Percentiles rank a stretch among this genome's conserved stretches.
Conservation (phyloP, 2,888 invertebrate genomes). For the Drosophila anomalata region DNA sequence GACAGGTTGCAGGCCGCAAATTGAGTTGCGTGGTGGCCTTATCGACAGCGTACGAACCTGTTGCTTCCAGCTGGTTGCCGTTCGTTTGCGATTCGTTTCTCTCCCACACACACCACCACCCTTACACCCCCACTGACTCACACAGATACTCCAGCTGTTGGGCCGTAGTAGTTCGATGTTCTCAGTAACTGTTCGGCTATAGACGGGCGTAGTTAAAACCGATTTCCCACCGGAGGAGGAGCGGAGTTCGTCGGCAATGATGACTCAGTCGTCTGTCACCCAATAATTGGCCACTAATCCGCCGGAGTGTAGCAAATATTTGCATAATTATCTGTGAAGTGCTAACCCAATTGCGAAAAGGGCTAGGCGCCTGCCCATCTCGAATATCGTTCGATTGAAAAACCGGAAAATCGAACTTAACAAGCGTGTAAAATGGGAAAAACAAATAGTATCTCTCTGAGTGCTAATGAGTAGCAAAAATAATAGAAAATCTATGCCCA, state of each 20-base stretch:
- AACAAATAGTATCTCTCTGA: neutral
- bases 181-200: conserved; percentile 50
- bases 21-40: conserved; percentile 41
- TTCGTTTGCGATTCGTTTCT: conserved; percentile 39
- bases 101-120: conserved; percentile 19
- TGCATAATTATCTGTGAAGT: conserved; percentile 27
- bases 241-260: conserved; percentile 20
- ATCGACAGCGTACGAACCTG: conserved; percentile 38
- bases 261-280: conserved; percentile 33
- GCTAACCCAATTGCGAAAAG: conserved; percentile 1
- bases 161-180: conserved; percentile 37
- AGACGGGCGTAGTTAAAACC: conserved; percentile 46
- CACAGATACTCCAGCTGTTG: conserved; percentile 13
- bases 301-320: conserved; percentile 28
- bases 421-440: neutral
- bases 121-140: neutral
- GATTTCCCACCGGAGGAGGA: conserved; percentile 28
- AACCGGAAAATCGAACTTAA: neutral
- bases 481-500: conserved; percentile 34
- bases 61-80: conserved; percentile 42
- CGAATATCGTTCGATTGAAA: neutral
- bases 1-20: conserved; percentile 36
- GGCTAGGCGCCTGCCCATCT: neutral
- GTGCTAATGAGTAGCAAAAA: conserved; percentile 3
- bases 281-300: conserved; percentile 27